Conservation (phyloP, 2,797 vertebrate genomes). For the Xerus rutilus region DNA sequence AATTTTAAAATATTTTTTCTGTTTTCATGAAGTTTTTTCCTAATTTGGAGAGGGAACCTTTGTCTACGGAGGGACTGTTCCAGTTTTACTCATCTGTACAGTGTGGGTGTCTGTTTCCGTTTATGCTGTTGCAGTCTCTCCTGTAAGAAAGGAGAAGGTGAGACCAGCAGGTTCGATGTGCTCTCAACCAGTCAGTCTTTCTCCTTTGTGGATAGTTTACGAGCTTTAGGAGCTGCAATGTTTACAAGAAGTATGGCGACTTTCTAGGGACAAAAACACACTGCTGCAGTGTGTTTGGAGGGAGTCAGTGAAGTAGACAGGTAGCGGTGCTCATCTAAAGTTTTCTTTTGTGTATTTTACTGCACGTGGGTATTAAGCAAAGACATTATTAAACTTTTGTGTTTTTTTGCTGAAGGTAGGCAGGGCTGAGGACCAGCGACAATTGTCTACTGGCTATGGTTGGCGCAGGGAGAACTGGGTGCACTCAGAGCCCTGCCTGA, state of each 20-base stretch:
- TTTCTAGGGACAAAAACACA: neutral
- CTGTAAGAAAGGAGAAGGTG: neutral
- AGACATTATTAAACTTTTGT: neutral
- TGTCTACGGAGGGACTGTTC: neutral
- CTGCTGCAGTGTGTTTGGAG: neutral
- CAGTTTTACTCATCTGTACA: neutral
- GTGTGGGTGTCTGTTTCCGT: neutral
- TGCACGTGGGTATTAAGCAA: neutral
- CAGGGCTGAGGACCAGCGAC: neutral
- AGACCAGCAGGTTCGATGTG: neutral
- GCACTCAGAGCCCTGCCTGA: neutral
- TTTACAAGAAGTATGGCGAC: neutral
- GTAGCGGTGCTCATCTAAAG: neutral
- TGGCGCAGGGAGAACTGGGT: neutral
- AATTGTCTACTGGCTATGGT: neutral
- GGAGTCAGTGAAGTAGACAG: neutral
- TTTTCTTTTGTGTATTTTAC: constrained; percentile 39
- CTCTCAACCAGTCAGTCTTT: neutral
- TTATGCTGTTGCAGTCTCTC: neutral
- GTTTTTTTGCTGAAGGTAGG: constrained; percentile 15
- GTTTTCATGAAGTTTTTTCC: neutral
- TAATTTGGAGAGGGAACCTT: neutral
- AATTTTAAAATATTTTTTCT: constrained; percentile 7
- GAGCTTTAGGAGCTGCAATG: neutral
- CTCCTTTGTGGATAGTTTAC: neutral